These are phyloP conservation scores for Ligdia adustata DNA, from an alignment of 2,888 invertebrate genomes.

Conservation along the genomic window DNA sequence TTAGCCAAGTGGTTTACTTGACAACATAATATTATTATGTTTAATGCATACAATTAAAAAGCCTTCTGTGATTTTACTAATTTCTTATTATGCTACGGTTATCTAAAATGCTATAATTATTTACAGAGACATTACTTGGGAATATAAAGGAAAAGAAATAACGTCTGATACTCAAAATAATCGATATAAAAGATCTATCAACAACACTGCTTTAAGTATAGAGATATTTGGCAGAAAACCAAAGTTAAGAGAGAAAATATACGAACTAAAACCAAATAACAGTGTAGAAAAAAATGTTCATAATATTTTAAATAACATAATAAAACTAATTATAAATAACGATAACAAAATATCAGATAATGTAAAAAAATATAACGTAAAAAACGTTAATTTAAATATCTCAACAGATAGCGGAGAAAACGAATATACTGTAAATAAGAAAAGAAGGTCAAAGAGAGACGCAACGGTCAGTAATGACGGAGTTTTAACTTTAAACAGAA, in stretches of 20 bases:
- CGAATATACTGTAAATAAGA: neutral
- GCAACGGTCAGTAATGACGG: constrained; percentile 70
- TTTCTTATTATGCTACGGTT: no score
- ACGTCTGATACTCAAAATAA: constrained; percentile 57
- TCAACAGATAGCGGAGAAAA: neutral
- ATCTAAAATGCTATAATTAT: no score
- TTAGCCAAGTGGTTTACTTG: no score
- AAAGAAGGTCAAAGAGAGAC: constrained; percentile 52
- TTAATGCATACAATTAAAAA: no score
- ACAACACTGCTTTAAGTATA: constrained; percentile 60
- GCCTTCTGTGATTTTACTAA: no score
- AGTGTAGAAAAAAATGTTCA: neutral
- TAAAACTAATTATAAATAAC: neutral
- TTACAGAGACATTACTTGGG: constrained; percentile 79
- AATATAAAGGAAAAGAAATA: constrained; percentile 76
- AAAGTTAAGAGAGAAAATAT: constrained; percentile 64
- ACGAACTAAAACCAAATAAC: neutral
- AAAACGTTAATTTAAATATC: neutral
- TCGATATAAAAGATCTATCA: constrained; percentile 64
- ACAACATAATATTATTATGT: no score
- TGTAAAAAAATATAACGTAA: neutral
- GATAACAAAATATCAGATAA: neutral
- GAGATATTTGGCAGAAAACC: constrained; percentile 78
- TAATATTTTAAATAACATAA: neutral
- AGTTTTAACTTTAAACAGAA: constrained; percentile 83